Base-by-base conservation (phyloP, 2,888 invertebrate species). In the Pecten maximus region DNA sequence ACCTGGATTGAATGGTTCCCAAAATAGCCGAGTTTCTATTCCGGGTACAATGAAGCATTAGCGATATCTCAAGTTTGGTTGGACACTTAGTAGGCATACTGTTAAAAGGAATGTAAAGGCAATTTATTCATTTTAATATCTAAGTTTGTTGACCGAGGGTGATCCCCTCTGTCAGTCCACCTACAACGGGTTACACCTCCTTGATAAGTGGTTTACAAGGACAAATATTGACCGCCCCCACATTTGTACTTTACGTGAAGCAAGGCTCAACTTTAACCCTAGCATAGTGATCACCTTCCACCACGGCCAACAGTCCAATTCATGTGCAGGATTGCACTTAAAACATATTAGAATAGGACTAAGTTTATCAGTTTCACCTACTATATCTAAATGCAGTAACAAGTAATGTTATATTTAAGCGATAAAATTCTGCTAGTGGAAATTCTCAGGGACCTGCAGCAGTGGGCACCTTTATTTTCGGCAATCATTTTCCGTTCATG, bases 51-150 rank as follows among this genome's bases (percentile, higher is more conserved):
- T 74, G 74, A 74, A 74, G 74, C 35, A 74, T 74, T 74, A 10
- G 35, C 28, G 74, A 6, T 74, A 74, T 74, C 74, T 74, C 28
- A 54, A n/a, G 54, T 54, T 54, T n/a, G 23, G 54, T 23, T 23
- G 35, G 35, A 74, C 28, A 35, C 35, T 28, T 54, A 35, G 8
- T 35, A 28, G 35, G 74, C 23, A 74, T 35, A 74, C 74, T 74
- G 35, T 74, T 74, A 28, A 74, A 74, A 35, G 74, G 74, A 74
- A 74, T 74, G 74, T 74, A 35, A 74, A 74, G 74, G 74, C 16
- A 74, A 74, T 74, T 74, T 74, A 74, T 74, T 74, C 74, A 74
- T 19, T 74, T 35, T 74, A 74, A 74, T 74, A 74, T 74, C 74
- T 74, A 74, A 74, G 74, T 35, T 74, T 74, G 74, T 74, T 74